phyloP scores from a whole-genome alignment of 2,113 vertebrate species.

The Callipepla squamata region DNA sequence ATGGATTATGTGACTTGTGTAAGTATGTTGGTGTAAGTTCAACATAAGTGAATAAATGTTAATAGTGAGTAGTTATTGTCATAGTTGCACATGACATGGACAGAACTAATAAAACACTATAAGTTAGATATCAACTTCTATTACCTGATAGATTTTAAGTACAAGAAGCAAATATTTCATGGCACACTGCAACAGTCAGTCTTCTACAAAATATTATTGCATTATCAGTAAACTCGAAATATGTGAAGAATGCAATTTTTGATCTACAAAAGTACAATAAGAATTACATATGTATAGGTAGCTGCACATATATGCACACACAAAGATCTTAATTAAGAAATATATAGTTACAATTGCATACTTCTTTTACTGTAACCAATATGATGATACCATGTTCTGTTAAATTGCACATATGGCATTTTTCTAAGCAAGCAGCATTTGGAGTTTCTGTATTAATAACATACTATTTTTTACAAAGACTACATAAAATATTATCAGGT shows the following conservation, averaged over 20 bases:
- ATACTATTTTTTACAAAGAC: neutral
- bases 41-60: neutral
- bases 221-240: neutral
- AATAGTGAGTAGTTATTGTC: neutral
- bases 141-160: neutral
- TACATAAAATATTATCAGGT: neutral
- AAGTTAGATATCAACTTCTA: neutral
- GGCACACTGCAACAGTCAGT: neutral
- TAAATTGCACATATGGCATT: neutral
- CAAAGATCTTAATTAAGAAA: neutral
- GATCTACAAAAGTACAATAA: neutral
- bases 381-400: neutral
- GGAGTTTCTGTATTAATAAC: neutral
- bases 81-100: neutral
- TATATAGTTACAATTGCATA: neutral
- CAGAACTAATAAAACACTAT: neutral
- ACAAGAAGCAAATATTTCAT: neutral
- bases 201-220: neutral
- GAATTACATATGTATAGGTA: neutral
- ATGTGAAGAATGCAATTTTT: neutral
- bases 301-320: neutral
- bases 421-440: neutral
- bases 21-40: rapidly evolving
- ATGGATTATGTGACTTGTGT: neutral
- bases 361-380: neutral